Base-by-base conservation (phyloP, 1,140 invertebrate genomes). In the Drosophila subobscura region DNA sequence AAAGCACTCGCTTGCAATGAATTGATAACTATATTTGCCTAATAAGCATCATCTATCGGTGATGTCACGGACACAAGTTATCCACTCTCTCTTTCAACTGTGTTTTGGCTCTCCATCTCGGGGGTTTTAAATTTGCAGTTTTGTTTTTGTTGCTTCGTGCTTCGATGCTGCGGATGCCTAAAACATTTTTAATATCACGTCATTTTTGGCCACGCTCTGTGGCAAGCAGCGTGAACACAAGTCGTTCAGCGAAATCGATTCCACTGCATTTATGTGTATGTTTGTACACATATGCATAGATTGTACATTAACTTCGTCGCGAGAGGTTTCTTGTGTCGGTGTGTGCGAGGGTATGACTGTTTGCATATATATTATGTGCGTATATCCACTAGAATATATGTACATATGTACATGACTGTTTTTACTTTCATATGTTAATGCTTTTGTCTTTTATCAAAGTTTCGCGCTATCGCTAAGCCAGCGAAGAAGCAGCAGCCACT, bases 391-490 rank as follows among this genome's bases (percentile, higher is more conserved):
- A 37, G 8, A 37, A 14, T 37, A 41, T 4, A 42, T 72, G 51
- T 67, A 27, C n/a, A 23, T 40, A 42, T 33, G 29, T 41, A 54
- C 22, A 51, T 56, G 12, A 51, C 37, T 40, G 50, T 45, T 37
- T 10, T n/a, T 52, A 27, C 51, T 79, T 76, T 80, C 60, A 59
- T 68, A 81, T 85, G 80, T 66, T 77, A 80, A 88, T 51, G 63
- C 60, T 72, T 67, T 67, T 75, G 40, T 75, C 50, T 70, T 67
- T 58, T 58, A 77, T 67, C 46, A 65, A 74, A 86, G 81, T 86
- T 86, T 88, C 78, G 77, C 70, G 74, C 74, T 86, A 78, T 86
- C 81, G 64, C 65, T 74, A 20, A 75, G 54, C 42, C 60, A 75
- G 61, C 54, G 37, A 53, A 65, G 44, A 59, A 64, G 61, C 61